Base-by-base conservation (phyloP, 1,140 invertebrate species). In the Drosophila fuyamai region DNA sequence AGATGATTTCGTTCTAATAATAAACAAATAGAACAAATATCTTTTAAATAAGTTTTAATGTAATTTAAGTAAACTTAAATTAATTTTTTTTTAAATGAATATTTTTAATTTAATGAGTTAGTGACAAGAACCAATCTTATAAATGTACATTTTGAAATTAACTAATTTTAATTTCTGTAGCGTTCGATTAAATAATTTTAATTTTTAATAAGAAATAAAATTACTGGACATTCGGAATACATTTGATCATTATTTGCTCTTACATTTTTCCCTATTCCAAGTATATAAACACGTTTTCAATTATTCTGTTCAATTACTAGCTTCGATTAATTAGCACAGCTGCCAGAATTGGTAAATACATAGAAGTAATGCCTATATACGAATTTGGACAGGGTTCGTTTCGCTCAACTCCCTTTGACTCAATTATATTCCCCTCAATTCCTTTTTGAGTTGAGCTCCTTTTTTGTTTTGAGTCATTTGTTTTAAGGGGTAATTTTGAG, bases 251-350 rank as follows among this genome's bases (percentile, higher is more conserved):
- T 32, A 1, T 32, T 32, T 32, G 29, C 7, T 32, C 14, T 13
- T 35, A 13, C 18, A 13, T 14, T 18, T 43, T 13, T 16, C 12
- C 10, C 50, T 8, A 0, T 16, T 8, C 29, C 47, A n/a, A 23
- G 3, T 40, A 14, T n/a, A 35, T 6, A 36, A 18, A 61, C 18
- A 41, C 38, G 4, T 47, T 51, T 63, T n/a, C 50, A 54, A 76
- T 68, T 50, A 53, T 66, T 54, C 58, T 51, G 40, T 77, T 74
- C 46, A 66, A 75, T 51, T 77, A 65, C 61, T 66, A 83, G 54
- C 50, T 71, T 76, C 47, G 40, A 79, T 86, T 83, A 86, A 86
- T 88, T 86, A 86, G 79, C 83, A 62, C 83, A 76, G 61, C 75
- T 77, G 75, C 40, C 41, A 48, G 16, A 41, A 56, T 53, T 43